Evolutionary conservation across 2,113 vertebrate genomes (phyloP).

Genomic region (Entomyzon cyanotis): DNA sequence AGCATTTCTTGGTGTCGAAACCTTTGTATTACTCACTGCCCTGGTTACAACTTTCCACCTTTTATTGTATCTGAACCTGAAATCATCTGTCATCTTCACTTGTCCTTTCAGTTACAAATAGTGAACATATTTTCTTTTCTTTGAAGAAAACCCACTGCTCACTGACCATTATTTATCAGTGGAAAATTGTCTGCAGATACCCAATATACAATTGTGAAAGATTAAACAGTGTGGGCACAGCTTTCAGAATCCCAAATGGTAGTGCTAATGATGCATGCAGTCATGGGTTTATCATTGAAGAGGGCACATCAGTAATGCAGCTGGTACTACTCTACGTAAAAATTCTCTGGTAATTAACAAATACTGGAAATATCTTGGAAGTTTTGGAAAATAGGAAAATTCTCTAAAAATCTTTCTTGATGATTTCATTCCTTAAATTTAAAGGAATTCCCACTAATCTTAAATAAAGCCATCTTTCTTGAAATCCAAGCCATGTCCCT

Average conservation of each 20-base stretch:
- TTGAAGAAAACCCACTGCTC: conserved; percentile 46
- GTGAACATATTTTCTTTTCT: background rate
- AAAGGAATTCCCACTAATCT: background rate
- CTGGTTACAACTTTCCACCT: background rate
- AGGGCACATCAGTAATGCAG: background rate
- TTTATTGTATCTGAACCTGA: background rate
- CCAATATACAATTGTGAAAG: conserved; percentile 34
- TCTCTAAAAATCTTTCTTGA: background rate
- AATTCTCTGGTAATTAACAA: background rate
- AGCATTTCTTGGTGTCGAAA: background rate
- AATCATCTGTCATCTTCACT: background rate
- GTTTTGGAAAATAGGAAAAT: background rate
- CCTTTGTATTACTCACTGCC: background rate
- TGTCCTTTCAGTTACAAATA: conserved; percentile 64
- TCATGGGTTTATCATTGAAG: background rate
- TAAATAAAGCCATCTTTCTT: background rate
- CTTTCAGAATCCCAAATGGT: conserved; percentile 54
- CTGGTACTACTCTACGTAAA: background rate
- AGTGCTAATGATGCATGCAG: conserved; percentile 32
- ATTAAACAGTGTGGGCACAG: conserved; percentile 61
- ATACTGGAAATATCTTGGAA: background rate
- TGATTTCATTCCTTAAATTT: background rate
- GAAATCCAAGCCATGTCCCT: background rate
- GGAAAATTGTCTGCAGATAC: conserved; percentile 58
- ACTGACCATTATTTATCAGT: conserved; percentile 51